Percentiles rank a stretch among this genome's conserved stretches.
Conservation (phyloP, 1,140 invertebrate genomes). For the Cydia splendana region DNA sequence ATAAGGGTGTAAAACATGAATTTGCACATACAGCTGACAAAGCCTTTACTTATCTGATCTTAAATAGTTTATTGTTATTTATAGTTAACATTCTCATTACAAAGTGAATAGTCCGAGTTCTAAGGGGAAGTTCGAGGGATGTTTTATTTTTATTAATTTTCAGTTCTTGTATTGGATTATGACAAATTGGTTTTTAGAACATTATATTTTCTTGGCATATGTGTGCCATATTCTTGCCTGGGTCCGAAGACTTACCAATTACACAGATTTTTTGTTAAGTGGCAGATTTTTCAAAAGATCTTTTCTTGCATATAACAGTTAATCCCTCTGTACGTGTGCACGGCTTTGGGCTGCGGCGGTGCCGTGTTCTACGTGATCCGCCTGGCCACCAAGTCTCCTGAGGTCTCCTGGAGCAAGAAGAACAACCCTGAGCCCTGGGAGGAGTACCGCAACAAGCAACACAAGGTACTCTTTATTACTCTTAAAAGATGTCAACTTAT, state of each 20-base stretch:
- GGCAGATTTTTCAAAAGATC: neutral
- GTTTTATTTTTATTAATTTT: too few relatives aligned
- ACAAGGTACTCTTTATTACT: constrained; percentile 83
- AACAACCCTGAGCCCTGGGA: constrained; percentile 90
- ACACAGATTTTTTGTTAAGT: neutral
- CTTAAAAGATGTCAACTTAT: too few relatives aligned
- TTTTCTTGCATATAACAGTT: constrained; percentile 78
- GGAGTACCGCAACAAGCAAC: constrained; percentile 88
- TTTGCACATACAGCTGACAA: neutral
- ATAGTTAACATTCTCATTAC: too few relatives aligned
- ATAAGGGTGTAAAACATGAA: neutral
- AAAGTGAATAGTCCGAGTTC: too few relatives aligned
- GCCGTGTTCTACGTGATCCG: constrained; percentile 84
- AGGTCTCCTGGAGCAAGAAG: constrained; percentile 88
- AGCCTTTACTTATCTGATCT: neutral
- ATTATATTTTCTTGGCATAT: too few relatives aligned
- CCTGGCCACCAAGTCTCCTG: constrained; percentile 87
- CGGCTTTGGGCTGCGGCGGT: constrained; percentile 82
- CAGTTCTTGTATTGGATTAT: too few relatives aligned
- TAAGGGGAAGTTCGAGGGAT: too few relatives aligned
- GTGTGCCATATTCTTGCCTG: constrained; percentile 11
- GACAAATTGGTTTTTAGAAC: too few relatives aligned
- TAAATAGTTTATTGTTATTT: neutral
- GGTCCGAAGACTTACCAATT: neutral
- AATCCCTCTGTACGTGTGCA: constrained; percentile 88